phyloP scores from a whole-genome alignment of 2,797 vertebrate genomes.

The Darevskia mixta region DNA sequence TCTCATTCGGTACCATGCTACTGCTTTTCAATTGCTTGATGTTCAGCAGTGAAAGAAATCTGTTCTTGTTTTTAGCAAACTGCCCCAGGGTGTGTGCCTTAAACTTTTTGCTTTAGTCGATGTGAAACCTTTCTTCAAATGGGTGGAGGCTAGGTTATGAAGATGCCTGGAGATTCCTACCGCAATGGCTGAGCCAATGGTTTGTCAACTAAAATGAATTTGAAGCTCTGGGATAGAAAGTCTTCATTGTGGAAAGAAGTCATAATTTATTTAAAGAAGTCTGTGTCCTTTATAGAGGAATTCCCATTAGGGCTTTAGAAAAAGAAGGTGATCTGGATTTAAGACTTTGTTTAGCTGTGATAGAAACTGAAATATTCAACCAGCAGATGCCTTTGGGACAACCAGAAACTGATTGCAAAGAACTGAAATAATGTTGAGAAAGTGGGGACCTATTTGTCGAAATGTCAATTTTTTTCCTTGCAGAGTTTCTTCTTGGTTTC shows the following conservation, averaged over 20 bases:
- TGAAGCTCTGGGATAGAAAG: conserved; percentile 14
- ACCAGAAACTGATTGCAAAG: conserved; percentile 18
- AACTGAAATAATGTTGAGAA: conserved; percentile 11
- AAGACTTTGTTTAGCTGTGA: conserved; percentile 4
- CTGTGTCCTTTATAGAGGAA: not conserved
- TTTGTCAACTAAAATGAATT: conserved; percentile 30
- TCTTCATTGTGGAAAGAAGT: not conserved
- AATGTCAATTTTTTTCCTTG: conserved; percentile 21
- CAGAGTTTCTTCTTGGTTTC: conserved; percentile 19
- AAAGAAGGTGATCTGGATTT: conserved; percentile 14
- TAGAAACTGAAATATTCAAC: not conserved
- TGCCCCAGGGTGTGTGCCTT: not conserved
- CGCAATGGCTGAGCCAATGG: not conserved
- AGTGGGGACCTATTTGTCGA: not conserved
- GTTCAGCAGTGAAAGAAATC: conserved; percentile 14
- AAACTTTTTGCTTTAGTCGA: not conserved
- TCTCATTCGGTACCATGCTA: not conserved
- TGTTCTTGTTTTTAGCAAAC: not conserved
- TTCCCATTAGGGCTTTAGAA: conserved; percentile 4
- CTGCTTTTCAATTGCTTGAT: not conserved
- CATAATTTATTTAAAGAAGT: conserved; percentile 20
- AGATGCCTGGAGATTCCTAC: conserved; percentile 5
- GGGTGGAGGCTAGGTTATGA: conserved; percentile 17
- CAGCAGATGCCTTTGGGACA: conserved; percentile 28
- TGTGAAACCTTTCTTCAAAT: conserved; percentile 22